These are phyloP conservation scores for Galemys pyrenaicus DNA, from an alignment of 2,113 vertebrate species.

Conservation along the genomic window DNA sequence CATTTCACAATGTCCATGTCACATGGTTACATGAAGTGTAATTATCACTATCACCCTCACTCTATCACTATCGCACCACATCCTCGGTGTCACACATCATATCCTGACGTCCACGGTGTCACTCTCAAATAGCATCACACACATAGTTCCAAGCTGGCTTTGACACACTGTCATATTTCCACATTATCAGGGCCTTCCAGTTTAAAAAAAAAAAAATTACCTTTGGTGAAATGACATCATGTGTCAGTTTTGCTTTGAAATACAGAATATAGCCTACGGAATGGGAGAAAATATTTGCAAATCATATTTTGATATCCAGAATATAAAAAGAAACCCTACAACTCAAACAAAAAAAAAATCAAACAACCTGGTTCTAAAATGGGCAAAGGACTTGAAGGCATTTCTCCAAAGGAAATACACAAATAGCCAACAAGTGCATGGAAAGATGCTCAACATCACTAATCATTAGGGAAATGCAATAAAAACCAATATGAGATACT, in stretches of 20 bases:
- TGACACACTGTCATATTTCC: neutral
- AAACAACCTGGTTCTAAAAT: neutral
- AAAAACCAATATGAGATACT: neutral
- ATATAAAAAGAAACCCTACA: conserved; percentile 8
- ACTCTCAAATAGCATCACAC: neutral
- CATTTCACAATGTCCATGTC: neutral
- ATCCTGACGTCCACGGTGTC: neutral
- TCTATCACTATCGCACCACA: neutral
- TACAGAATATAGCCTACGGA: neutral
- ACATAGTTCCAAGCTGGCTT: neutral
- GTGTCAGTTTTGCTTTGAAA: conserved; percentile 39
- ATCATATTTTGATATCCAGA: neutral
- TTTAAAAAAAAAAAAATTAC: neutral
- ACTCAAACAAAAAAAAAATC: conserved; percentile 19
- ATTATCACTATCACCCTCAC: neutral
- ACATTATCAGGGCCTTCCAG: neutral
- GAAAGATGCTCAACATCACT: neutral
- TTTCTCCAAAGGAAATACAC: conserved; percentile 24
- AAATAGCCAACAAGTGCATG: neutral
- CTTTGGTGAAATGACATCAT: conserved; percentile 29
- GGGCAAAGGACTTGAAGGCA: neutral
- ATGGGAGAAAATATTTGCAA: conserved; percentile 27
- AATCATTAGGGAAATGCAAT: conserved; percentile 21
- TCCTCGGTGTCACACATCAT: neutral
- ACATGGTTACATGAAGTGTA: neutral